Evolutionary conservation across 1,140 invertebrate genomes (phyloP), one percentile per base, ranked within the genome.

Genomic region (Nautilus pompilius): DNA sequence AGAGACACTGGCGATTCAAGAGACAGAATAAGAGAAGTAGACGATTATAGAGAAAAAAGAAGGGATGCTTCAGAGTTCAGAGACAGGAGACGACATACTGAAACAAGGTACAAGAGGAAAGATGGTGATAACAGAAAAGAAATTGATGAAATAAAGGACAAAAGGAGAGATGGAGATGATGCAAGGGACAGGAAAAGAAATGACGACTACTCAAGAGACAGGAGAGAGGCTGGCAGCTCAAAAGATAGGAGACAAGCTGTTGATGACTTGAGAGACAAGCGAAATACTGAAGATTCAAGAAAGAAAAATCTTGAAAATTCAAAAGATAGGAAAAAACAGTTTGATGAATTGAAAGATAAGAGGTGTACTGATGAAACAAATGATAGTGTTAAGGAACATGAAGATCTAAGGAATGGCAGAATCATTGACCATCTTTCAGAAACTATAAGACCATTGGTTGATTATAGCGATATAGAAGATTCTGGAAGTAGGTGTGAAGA

Each of bases 131-230:
- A 17, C 22, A 48, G 32, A 60, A 60, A 28, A 33, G 48, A 51
- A 60, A 5, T 24, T 58, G 54, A 60, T 30, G 55, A 66, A 22
- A 33, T 36, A 22, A 51, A 28, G 2, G 58, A 60, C 29, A 59
- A 41, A 29, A 60, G 57, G 34, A 63, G 49, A 20, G 56, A 60
- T 26, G 33, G 53, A 45, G 56, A 49, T 33, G 32, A 61, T 29
- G 3, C 41, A 55, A 5, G 41, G 20, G 33, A 46, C 33, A 26
- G 51, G 49, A 54, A 20, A 60, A 54, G 49, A 24, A 45, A 28
- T 29, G 26, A 20, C 22, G 6, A 24, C 24, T 20, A 5, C 17
- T n/a, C 20, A 26, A 46, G 29, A 63, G 15, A 15, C 28, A 24
- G 17, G 15, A 20, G 41, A 33, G 58, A 29, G 28, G 36, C 57